Base-by-base conservation (phyloP, 2,797 vertebrate genomes). In the Florisuga fusca region DNA sequence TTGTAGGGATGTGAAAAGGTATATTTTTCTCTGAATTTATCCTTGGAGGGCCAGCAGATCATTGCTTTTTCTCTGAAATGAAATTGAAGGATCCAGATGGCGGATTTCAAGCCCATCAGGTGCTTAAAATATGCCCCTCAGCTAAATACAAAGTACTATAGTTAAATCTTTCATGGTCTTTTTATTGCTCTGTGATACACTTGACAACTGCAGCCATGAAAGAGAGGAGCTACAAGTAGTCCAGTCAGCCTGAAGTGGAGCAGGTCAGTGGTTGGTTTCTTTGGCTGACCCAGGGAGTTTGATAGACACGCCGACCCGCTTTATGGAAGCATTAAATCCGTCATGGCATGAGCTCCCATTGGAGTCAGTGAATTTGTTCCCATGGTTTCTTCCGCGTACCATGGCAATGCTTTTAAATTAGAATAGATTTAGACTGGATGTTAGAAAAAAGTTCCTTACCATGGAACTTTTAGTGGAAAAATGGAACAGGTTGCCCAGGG, bases 101-200 rank as follows among this genome's bases (percentile, higher is more conserved):
- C 93, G 96, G 91, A 96, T 96, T 96, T 95, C 84, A 96, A 87
- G 83, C 87, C 90, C 82, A 95, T 96, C 93, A 95, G 93, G 91
- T 97, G 80, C 81, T 96, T 96, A 95, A 95, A 97, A 96, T 94
- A 92, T 96, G 88, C 90, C 88, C 79, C 51, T 95, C 75, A 84
- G 90, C 87, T 93, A 95, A 87, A 93, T 41, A 95, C 91, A 85
- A 90, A 86, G 73, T 89, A 89, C 93, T 96, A 92, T 68, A 91
- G 76, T 96, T 96, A 94, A 96, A 97, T 94, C 90, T 96, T 92
- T 91, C 95, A 95, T 87, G 83, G 82, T 77, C 81, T 94, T 93
- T 95, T 96, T 97, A 94, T 96, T 93, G 90, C 78, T 96, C 12
- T 95, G 87, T 83, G 93, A 73, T 87, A 73, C 71, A 85, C 74